Conservation (phyloP, 1,140 invertebrate species). For the Temnothorax longispinosus region DNA sequence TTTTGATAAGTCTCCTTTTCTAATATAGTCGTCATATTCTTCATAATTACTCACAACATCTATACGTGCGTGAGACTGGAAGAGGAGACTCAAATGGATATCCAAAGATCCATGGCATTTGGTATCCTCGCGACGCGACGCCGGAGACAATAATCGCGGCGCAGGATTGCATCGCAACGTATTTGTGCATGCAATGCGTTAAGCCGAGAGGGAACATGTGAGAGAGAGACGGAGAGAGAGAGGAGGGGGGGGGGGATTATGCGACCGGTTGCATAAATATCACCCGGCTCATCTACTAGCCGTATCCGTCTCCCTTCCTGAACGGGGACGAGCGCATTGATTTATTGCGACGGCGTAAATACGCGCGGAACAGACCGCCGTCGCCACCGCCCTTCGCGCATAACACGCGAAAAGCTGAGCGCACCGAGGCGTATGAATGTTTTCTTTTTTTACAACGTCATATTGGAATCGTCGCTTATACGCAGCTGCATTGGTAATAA, state of each 20-base stretch:
- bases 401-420: slow-evolving; percentile 21
- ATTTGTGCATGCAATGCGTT: slow-evolving; percentile 37
- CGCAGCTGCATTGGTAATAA: background rate
- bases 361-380: slow-evolving; percentile 23
- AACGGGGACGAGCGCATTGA: slow-evolving; percentile 39
- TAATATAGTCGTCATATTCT: background rate
- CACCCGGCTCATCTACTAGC: slow-evolving; percentile 39
- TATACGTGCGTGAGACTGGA: background rate
- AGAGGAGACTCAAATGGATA: background rate
- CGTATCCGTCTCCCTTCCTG: slow-evolving; percentile 48
- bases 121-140: background rate
- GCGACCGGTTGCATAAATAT: slow-evolving; percentile 57
- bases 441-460: slow-evolving; percentile 8
- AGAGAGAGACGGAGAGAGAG: background rate
- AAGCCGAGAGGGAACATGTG: background rate
- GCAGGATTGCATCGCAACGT: slow-evolving; percentile 7
- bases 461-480: slow-evolving; percentile 24
- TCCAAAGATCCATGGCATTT: background rate
- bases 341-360: slow-evolving; percentile 45
- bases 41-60: background rate
- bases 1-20: background rate
- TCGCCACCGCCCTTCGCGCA: background rate
- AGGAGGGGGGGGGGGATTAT: slow-evolving; percentile 7
- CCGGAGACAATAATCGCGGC: slow-evolving; percentile 32
- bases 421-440: background rate